Percentiles rank a stretch among this genome's conserved stretches.
These are phyloP conservation scores for Chaetodon trifascialis DNA, from an alignment of 2,113 vertebrate species.

Conservation along the genomic window DNA sequence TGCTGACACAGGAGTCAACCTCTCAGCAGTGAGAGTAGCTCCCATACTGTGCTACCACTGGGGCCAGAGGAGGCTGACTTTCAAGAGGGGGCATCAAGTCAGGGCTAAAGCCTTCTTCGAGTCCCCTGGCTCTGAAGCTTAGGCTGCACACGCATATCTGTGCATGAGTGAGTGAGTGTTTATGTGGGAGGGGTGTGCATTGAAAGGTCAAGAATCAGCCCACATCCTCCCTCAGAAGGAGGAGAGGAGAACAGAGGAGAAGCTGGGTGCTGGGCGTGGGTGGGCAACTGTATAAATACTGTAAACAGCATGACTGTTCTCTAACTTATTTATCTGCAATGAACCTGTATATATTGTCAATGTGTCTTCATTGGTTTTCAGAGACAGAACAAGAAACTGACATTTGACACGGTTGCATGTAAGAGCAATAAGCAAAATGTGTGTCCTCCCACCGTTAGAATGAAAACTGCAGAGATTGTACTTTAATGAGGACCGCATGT, in stretches of 20 bases:
- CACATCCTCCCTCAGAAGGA: constrained; percentile 71
- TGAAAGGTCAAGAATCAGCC: constrained; percentile 77
- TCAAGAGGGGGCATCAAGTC: constrained; percentile 52
- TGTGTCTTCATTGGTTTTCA: not conserved
- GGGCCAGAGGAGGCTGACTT: constrained; percentile 56
- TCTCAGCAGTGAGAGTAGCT: constrained; percentile 15
- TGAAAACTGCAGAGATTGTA: not conserved
- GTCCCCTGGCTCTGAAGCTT: constrained; percentile 62
- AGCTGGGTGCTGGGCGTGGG: constrained; percentile 66
- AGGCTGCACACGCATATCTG: constrained; percentile 27
- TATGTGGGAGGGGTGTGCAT: constrained; percentile 67
- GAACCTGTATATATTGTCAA: not conserved
- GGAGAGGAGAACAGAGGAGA: constrained; percentile 60
- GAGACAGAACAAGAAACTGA: constrained; percentile 1
- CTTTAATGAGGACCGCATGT: constrained; percentile 7
- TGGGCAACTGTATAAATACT: constrained; percentile 57
- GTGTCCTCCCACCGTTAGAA: constrained; percentile 9
- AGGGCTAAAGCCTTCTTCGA: constrained; percentile 45
- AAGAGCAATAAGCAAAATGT: not conserved
- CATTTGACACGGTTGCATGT: constrained; percentile 6
- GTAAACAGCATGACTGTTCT: constrained; percentile 50
- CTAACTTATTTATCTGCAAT: constrained; percentile 3
- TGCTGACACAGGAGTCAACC: constrained; percentile 34
- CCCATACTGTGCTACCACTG: constrained; percentile 17
- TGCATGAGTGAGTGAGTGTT: constrained; percentile 40